Base-by-base conservation (phyloP, 2,113 vertebrate genomes). In the Corythornis cristatus region DNA sequence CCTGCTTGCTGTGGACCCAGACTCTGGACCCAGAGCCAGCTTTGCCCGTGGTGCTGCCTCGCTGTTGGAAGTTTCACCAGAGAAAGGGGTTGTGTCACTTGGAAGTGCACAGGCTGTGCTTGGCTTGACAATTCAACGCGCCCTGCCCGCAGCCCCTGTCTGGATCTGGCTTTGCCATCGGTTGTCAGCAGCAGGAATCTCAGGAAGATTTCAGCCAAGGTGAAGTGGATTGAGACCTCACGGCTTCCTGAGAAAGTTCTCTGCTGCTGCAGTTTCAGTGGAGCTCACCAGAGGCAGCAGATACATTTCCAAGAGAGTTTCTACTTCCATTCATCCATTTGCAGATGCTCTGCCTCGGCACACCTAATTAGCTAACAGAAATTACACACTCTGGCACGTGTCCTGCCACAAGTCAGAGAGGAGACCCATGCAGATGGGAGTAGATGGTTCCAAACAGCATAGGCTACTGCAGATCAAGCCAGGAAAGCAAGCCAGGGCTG, bases 251-350 rank as follows among this genome's bases (percentile, higher is more conserved):
- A 67, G 53, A 64, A 83, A 33, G 28, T 22, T 56, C 65, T 9
- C 65, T 71, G 53, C 72, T 77, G 14, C 8, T 95, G 94, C 84
- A 94, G 4, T 96, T 88, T 88, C 84, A 83, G 60, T 9, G 15
- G 35, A 42, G 75, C 67, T 94, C 94, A 92, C 91, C 76, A 87
- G 94, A 88, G 95, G 94, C 94, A 95, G 94, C 91, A 96, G 75
- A 94, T 83, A 79, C 91, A 80, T 80, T 93, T 86, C 75, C 56
- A 76, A 88, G 35, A 79, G 66, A 82, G 35, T 67, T 93, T 43
- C 84, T 70, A 21, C 29, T 64, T 58, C 57, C 58, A 87, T 65
- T 94, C 83, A 58, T 29, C 4, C 64, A 18, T 79, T 83, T 70
- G 58, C 10, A 8, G 4, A 15, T 31, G 20, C 53, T 42, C 89